Evolutionary conservation across 37 sponge, comb jelly and placozoan species (phyloP).

Genomic region (Diacarnus erythraeanus): DNA sequence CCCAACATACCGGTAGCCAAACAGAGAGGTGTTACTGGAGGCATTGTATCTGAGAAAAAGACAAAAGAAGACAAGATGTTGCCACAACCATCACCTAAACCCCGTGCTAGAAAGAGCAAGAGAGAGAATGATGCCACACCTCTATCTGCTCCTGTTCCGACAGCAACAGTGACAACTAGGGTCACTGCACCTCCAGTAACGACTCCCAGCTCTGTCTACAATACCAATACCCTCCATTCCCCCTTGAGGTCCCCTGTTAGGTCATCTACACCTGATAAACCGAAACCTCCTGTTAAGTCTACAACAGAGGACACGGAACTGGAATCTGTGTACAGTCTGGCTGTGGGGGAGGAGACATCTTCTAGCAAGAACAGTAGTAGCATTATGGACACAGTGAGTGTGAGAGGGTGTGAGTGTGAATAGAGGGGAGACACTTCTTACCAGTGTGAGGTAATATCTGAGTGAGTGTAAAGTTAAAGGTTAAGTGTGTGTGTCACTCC

Average conservation of each 20-base stretch:
- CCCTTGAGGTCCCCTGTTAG: background rate
- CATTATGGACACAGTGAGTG: conserved; percentile 4
- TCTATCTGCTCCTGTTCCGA: background rate
- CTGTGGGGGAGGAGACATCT: background rate
- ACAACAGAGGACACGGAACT: background rate
- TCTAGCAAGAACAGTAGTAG: background rate
- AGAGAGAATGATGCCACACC: background rate
- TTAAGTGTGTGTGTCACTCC: no score
- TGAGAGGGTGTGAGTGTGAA: no score
- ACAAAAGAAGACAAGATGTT: no score
- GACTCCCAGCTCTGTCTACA: background rate
- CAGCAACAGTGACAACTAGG: background rate
- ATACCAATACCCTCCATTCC: no score
- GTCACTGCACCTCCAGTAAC: background rate
- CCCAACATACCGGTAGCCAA: background rate
- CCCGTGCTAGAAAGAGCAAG: background rate
- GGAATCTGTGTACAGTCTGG: background rate
- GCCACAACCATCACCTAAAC: conserved; percentile 11
- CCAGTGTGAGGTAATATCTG: no score
- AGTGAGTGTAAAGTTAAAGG: no score
- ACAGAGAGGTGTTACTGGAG: background rate
- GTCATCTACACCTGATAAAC: background rate
- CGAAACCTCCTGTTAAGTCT: background rate
- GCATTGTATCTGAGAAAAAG: background rate
- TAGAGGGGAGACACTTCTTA: no score